A percentile compares a stretch with the other conserved stretches of the same genome.
These are phyloP conservation scores for Thaumatotibia leucotreta DNA, from an alignment of 1,140 invertebrate genomes.

Conservation along the genomic window DNA sequence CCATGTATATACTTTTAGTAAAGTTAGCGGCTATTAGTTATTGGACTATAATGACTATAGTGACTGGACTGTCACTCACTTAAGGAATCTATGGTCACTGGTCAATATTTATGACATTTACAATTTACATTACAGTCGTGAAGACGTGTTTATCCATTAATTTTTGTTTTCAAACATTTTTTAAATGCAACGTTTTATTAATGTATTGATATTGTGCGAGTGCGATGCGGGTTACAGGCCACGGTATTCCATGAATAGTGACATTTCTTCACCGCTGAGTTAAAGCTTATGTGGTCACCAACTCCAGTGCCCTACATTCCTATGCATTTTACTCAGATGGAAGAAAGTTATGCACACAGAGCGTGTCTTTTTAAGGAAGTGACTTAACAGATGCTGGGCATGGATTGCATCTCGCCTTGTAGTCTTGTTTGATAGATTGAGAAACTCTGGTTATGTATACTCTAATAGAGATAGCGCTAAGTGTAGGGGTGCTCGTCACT, in stretches of 20 bases:
- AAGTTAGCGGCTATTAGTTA: too few species aligned
- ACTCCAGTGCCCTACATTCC: slow-evolving; percentile 60
- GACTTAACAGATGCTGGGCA: slow-evolving; percentile 48
- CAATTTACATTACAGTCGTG: neutral
- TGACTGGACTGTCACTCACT: neutral
- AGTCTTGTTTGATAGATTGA: slow-evolving; percentile 36
- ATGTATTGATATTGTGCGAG: neutral
- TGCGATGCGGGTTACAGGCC: neutral
- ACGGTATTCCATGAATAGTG: neutral
- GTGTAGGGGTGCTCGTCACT: slow-evolving; percentile 58
- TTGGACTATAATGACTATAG: too few species aligned
- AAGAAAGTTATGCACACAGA: slow-evolving; percentile 56
- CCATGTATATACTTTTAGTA: too few species aligned
- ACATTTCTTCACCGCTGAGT: neutral
- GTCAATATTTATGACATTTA: slow-evolving; percentile 14
- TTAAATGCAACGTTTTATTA: neutral
- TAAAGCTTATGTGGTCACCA: slow-evolving; percentile 25
- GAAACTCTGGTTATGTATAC: slow-evolving; percentile 64
- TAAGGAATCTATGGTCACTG: neutral
- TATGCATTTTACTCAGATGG: slow-evolving; percentile 58
- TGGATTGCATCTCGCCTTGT: slow-evolving; percentile 34
- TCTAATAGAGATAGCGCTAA: slow-evolving; percentile 62
- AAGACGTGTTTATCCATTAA: slow-evolving; percentile 4
- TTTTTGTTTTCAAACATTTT: neutral
- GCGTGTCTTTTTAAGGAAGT: slow-evolving; percentile 53